Percentiles rank a stretch among this genome's conserved stretches.
These are phyloP conservation scores for Magallana nippona DNA, from an alignment of 2,888 invertebrate genomes.

Conservation along the genomic window DNA sequence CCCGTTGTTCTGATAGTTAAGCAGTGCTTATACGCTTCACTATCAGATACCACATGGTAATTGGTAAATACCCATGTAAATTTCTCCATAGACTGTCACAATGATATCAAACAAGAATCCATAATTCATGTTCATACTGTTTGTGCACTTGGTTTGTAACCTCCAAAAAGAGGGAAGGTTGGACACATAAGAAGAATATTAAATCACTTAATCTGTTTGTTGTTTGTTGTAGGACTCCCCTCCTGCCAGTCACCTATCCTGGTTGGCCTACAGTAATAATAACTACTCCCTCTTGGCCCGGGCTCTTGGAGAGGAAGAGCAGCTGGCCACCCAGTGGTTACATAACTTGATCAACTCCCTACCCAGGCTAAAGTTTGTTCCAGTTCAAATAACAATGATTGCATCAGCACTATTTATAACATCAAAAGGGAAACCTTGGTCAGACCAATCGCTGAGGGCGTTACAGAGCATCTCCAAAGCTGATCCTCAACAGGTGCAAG, in stretches of 20 bases:
- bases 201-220: neutral
- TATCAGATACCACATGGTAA: too few species aligned
- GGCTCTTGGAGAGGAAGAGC: constrained; percentile 40
- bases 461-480: constrained; percentile 60
- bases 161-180: too few species aligned
- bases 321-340: constrained; percentile 46
- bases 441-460: constrained; percentile 54
- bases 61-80: too few species aligned
- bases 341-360: constrained; percentile 45
- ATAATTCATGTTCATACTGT: too few species aligned
- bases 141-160: too few species aligned
- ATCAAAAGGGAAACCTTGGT: constrained; percentile 48
- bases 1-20: too few species aligned
- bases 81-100: too few species aligned
- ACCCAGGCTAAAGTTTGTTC: constrained; percentile 50
- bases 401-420: constrained; percentile 60
- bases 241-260: neutral
- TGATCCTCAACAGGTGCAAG: constrained; percentile 63
- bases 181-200: too few species aligned
- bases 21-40: too few species aligned
- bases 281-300: constrained; percentile 51
- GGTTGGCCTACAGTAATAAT: constrained; percentile 36
- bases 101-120: too few species aligned
- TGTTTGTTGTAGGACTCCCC: constrained; percentile 18
- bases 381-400: constrained; percentile 56